phyloP scores from a whole-genome alignment of 2,797 vertebrate genomes.

The Crax fasciolata region DNA sequence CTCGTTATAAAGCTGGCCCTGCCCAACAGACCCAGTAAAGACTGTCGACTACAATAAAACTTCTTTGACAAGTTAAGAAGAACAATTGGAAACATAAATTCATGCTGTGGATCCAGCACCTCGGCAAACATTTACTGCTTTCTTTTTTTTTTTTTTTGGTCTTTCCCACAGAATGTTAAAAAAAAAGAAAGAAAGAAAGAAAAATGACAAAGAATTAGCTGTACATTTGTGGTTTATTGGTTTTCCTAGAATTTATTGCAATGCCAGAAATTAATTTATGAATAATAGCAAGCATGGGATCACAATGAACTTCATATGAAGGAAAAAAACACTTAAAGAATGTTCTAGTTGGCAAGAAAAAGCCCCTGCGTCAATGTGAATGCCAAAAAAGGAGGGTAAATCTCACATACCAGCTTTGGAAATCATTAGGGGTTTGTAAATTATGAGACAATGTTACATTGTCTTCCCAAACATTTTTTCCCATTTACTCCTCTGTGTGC shows the following conservation, averaged over 20 bases:
- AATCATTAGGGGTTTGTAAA: conserved; percentile 78
- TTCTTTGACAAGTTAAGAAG: conserved; percentile 66
- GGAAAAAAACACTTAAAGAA: conserved; percentile 83
- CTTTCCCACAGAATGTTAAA: conserved; percentile 68
- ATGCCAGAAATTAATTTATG: conserved; percentile 87
- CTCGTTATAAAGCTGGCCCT: conserved; percentile 45
- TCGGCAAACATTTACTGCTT: conserved; percentile 58
- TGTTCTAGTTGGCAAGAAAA: conserved; percentile 82
- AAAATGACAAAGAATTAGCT: conserved; percentile 79
- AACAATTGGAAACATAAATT: conserved; percentile 76
- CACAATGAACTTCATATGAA: conserved; percentile 79
- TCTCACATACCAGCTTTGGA: conserved; percentile 74
- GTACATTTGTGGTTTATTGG: conserved; percentile 80
- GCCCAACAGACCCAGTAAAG: conserved; percentile 67
- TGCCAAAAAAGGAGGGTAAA: conserved; percentile 73
- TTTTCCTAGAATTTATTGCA: conserved; percentile 83
- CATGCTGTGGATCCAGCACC: conserved; percentile 65
- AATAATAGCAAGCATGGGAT: conserved; percentile 82
- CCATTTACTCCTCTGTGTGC: conserved; percentile 63
- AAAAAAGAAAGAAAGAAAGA: conserved; percentile 29
- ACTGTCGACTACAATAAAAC: conserved; percentile 66
- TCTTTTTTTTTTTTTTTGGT: conserved; percentile 26
- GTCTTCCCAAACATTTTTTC: conserved; percentile 67
- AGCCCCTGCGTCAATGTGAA: conserved; percentile 50
- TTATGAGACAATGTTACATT: conserved; percentile 75